A percentile compares a stretch with the other conserved stretches of the same genome.
Conservation (phyloP, 1,140 invertebrate genomes). For the Macrobrachium nipponense region DNA sequence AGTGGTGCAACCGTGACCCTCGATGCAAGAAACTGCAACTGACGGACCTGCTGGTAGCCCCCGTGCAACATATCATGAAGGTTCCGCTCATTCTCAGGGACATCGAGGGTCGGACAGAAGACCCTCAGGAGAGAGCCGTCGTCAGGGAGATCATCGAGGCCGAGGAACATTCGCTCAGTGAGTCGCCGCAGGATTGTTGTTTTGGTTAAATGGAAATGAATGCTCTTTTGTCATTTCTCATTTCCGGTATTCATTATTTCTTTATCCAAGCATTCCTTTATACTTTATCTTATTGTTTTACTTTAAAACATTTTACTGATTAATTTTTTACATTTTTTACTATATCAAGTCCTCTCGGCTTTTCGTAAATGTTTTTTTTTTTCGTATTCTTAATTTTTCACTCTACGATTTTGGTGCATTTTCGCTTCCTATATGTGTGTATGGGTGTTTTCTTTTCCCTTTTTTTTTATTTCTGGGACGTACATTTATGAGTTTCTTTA, state of each 20-base stretch:
- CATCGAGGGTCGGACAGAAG: slow-evolving; percentile 74
- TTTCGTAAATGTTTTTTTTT: too few species aligned
- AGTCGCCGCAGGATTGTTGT: slow-evolving; percentile 65
- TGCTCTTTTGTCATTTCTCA: neutral
- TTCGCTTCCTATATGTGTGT: too few species aligned
- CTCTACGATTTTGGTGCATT: too few species aligned
- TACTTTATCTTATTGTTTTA: too few species aligned
- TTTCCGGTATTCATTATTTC: neutral
- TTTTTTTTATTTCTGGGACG: too few species aligned
- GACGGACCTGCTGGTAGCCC: slow-evolving; percentile 77
- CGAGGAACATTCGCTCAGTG: slow-evolving; percentile 76
- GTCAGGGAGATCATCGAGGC: slow-evolving; percentile 74
- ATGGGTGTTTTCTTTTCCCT: too few species aligned
- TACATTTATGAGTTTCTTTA: too few species aligned
- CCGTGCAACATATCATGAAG: slow-evolving; percentile 80
- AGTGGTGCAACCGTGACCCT: slow-evolving; percentile 69
- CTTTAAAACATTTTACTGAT: too few species aligned
- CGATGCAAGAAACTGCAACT: slow-evolving; percentile 77
- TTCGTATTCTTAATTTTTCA: too few species aligned
- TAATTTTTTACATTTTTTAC: too few species aligned
- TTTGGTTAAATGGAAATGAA: neutral
- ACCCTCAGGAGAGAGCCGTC: slow-evolving; percentile 71
- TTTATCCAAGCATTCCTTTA: neutral
- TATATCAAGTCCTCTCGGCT: too few species aligned
- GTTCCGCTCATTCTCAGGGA: slow-evolving; percentile 77